Conservation (phyloP, 2,888 invertebrate genomes). For the Notocelia uddmanniana region DNA sequence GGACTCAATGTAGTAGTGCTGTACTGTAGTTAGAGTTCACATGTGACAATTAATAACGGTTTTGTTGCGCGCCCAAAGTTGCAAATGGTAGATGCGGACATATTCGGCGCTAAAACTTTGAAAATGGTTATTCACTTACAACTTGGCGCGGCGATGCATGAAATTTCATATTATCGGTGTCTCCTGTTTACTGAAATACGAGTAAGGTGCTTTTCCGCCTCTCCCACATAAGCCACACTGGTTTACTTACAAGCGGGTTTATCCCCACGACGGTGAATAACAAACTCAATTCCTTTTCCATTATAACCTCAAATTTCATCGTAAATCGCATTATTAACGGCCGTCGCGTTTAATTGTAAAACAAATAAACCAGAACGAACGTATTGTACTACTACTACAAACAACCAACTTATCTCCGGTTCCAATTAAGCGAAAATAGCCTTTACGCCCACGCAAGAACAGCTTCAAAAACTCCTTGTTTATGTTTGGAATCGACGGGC, state of each 20-base stretch:
- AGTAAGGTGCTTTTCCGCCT: neutral
- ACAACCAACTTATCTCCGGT: conserved; percentile 11
- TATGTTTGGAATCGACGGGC: conserved; percentile 1
- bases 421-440: neutral
- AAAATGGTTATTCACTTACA: too few relatives aligned
- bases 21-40: too few relatives aligned
- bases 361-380: conserved; percentile 39
- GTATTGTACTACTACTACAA: conserved; percentile 34
- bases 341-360: conserved; percentile 38
- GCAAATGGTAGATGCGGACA: too few relatives aligned
- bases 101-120: too few relatives aligned
- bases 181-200: neutral
- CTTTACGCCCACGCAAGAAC: neutral
- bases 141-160: too few relatives aligned
- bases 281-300: neutral
- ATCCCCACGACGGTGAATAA: neutral
- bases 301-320: neutral
- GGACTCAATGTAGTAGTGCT: too few relatives aligned
- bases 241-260: neutral
- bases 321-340: conserved; percentile 25
- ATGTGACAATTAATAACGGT: too few relatives aligned
- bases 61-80: too few relatives aligned
- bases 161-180: neutral
- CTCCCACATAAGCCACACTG: neutral
- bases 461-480: neutral